A percentile compares a stretch with the other conserved stretches of the same genome.
Evolutionary conservation across 2,888 invertebrate genomes (phyloP).

Genomic region (Psylliodes chrysocephalus): DNA sequence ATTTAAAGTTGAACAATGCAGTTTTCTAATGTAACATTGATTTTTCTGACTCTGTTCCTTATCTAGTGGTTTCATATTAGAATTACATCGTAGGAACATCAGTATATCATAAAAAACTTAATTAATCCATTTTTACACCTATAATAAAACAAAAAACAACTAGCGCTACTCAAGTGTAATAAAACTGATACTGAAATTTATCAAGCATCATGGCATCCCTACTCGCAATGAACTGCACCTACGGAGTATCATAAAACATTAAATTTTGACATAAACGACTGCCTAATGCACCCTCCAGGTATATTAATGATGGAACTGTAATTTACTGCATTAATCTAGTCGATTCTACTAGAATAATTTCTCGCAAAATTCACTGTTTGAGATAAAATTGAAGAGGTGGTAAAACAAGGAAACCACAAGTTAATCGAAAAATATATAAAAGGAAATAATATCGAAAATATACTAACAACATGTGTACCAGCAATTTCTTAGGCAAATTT

Average conservation of each 20-base stretch:
- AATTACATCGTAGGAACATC: too few relatives aligned
- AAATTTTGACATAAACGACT: constrained; percentile 33
- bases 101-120: too few relatives aligned
- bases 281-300: constrained; percentile 31
- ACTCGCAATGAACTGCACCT: constrained; percentile 15
- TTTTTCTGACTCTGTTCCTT: too few relatives aligned
- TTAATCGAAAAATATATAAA: too few relatives aligned
- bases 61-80: too few relatives aligned
- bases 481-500: too few relatives aligned
- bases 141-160: neutral
- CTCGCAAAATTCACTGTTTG: constrained; percentile 1
- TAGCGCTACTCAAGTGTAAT: neutral
- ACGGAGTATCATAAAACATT: constrained; percentile 27
- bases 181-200: constrained; percentile 26
- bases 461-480: too few relatives aligned
- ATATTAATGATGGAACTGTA: constrained; percentile 30
- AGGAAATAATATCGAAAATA: too few relatives aligned
- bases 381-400: neutral
- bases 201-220: constrained; percentile 1
- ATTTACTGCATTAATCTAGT: constrained; percentile 28
- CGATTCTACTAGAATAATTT: constrained; percentile 12
- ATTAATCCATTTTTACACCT: too few relatives aligned
- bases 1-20: too few relatives aligned
- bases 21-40: too few relatives aligned
- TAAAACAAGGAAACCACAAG: too few relatives aligned